Base-by-base conservation (phyloP, 2,113 vertebrate species). In the Peromyscus polionotus region DNA sequence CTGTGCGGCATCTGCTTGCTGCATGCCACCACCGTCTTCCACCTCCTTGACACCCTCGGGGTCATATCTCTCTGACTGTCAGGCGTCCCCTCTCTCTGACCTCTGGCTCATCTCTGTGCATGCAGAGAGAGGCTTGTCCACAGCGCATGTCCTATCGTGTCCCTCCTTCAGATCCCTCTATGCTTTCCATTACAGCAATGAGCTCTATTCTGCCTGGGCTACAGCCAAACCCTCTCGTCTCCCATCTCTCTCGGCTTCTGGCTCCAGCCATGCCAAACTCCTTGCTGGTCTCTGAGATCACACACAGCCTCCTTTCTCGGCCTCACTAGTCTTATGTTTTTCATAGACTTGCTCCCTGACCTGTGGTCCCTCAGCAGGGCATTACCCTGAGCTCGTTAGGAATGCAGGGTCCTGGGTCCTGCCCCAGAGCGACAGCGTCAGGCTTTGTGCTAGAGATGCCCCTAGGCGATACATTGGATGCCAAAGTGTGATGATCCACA, bases 381-480 rank as follows among this genome's bases (percentile, higher is more conserved):
- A 31, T n/a, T 57, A 10, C 11, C 13, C 17, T 22, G 72, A 86
- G 59, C 31, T 77, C 24, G 22, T 36, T 75, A 54, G 81, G 77
- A 59, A 45, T 24, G 77, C 75, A 42, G 59, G 87, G 42, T 39
- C 51, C 12, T 26, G 4, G 51, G 39, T 39, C 68, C 61, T 45
- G 24, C 31, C 31, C n/a, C 7, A 54, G 83, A 51, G 24, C 36
- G 26, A n/a, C 33, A 17, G 61, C 3, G 19, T 14, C 45, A 48
- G 57, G 54, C 24, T 54, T 22, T 39, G 31, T 6, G 14, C 31
- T 22, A 42, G 5, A 14, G 70, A 76, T 16, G n/a, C 28, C 36
- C 57, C 63, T 0, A 1, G 11, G 7, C 5, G 59, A 48, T 3
- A 2, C 0, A 0, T 5, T 6, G 17, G 42, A 7, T 1, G 1